Conservation (phyloP, 1,140 invertebrate genomes). For the Berghia stephanieae region DNA sequence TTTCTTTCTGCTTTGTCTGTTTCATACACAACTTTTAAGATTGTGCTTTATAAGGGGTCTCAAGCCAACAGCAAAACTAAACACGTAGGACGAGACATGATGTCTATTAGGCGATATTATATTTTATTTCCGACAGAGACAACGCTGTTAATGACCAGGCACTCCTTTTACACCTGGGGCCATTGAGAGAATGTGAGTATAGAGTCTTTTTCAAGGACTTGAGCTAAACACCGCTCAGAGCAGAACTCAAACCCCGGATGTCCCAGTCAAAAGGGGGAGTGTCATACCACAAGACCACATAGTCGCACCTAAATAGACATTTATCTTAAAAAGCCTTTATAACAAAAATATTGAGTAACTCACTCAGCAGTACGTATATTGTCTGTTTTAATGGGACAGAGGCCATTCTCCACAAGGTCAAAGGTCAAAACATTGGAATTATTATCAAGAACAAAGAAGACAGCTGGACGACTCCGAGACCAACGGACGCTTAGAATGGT, state of each 20-base stretch:
- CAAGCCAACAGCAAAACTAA: too few relatives aligned
- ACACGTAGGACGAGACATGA: too few relatives aligned
- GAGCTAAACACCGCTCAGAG: neutral
- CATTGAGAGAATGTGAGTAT: neutral
- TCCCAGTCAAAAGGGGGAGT: neutral
- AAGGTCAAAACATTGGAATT: slow-evolving; percentile 71
- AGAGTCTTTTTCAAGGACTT: neutral
- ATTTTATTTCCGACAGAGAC: too few relatives aligned
- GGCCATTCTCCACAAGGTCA: slow-evolving; percentile 71
- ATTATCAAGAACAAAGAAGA: slow-evolving; percentile 72
- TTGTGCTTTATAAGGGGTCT: too few relatives aligned
- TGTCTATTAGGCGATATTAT: too few relatives aligned
- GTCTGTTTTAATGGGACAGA: slow-evolving; percentile 66
- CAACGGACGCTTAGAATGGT: slow-evolving; percentile 69
- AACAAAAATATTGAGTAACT: slow-evolving; percentile 22
- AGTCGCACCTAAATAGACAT: neutral
- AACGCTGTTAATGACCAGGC: too few relatives aligned
- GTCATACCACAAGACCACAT: neutral
- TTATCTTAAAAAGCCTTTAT: neutral
- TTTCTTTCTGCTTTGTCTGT: too few relatives aligned
- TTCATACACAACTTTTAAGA: too few relatives aligned
- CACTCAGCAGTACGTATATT: slow-evolving; percentile 65
- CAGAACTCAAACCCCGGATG: neutral
- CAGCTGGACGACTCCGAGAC: slow-evolving; percentile 72
- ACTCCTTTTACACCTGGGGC: too few relatives aligned